Conservation (phyloP, 2,888 invertebrate species). For the Cheilosia pagana region DNA sequence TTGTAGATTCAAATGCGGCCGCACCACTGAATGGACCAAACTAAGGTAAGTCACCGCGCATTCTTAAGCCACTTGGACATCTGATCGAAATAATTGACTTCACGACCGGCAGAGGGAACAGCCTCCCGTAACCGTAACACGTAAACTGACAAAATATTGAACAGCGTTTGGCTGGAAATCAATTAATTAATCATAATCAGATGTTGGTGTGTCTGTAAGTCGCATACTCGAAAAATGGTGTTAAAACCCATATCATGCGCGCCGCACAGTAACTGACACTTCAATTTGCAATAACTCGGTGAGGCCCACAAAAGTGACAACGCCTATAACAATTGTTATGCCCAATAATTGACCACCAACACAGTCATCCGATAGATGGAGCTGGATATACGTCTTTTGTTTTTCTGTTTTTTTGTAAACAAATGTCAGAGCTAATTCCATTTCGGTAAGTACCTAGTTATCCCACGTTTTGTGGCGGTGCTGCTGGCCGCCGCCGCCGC, state of each 20-base stretch:
- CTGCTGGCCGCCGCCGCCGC: conserved; percentile 15
- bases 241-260: conserved; percentile 69
- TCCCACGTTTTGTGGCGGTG: conserved; percentile 64
- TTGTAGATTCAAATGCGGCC: conserved; percentile 61
- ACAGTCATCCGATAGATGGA: conserved; percentile 2
- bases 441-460: conserved; percentile 74
- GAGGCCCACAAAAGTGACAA: conserved; percentile 68
- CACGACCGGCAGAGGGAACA: conserved; percentile 21
- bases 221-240: conserved; percentile 39
- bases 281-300: conserved; percentile 69
- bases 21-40: conserved; percentile 51
- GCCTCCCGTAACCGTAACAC: conserved; percentile 24
- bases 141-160: conserved; percentile 63
- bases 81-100: conserved; percentile 53
- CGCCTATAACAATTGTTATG: conserved; percentile 65
- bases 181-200: conserved; percentile 75
- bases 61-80: conserved; percentile 19
- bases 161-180: conserved; percentile 58
- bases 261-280: conserved; percentile 61
- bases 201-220: conserved; percentile 36
- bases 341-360: conserved; percentile 70
- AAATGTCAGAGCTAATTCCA: conserved; percentile 72
- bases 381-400: conserved; percentile 7
- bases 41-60: conserved; percentile 65
- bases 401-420: conserved; percentile 55